These are phyloP conservation scores for Alosa alosa DNA, from an alignment of 2,113 vertebrate genomes.

Conservation along the genomic window DNA sequence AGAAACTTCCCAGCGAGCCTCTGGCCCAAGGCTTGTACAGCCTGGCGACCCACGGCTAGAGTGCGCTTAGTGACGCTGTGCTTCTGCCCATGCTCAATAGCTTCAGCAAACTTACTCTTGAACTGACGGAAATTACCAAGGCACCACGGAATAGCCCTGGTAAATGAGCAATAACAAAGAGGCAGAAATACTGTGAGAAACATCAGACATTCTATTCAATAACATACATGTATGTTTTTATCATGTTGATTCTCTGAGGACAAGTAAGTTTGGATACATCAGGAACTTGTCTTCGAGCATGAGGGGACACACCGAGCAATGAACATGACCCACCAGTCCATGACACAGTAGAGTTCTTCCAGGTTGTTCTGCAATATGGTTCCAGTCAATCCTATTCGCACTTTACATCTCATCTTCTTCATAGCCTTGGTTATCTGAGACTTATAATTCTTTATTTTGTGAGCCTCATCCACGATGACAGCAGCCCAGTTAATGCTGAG, in stretches of 20 bases:
- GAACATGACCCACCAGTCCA: conserved; percentile 82
- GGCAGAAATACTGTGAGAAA: background rate
- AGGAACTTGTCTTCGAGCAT: background rate
- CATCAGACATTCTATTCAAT: background rate
- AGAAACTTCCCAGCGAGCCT: conserved; percentile 84
- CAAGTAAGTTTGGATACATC: conserved; percentile 35
- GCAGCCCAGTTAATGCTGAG: conserved; percentile 87
- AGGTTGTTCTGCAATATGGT: conserved; percentile 96
- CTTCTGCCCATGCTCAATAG: conserved; percentile 88
- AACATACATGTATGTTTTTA: background rate
- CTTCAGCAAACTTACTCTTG: conserved; percentile 84
- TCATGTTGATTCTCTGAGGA: background rate
- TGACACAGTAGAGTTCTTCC: conserved; percentile 96
- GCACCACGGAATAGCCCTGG: conserved; percentile 88
- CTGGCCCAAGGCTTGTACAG: conserved; percentile 75
- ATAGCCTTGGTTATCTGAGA: conserved; percentile 88
- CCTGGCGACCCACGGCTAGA: conserved; percentile 84
- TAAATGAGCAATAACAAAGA: background rate
- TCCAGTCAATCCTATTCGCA: conserved; percentile 91
- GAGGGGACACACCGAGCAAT: background rate
- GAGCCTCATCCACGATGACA: conserved; percentile 91
- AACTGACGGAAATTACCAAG: conserved; percentile 79
- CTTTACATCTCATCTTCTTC: conserved; percentile 83
- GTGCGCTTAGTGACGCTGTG: conserved; percentile 89
- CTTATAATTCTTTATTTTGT: conserved; percentile 94